Evolutionary conservation across 2,113 vertebrate species (phyloP).

Genomic region (Entomyzon cyanotis): DNA sequence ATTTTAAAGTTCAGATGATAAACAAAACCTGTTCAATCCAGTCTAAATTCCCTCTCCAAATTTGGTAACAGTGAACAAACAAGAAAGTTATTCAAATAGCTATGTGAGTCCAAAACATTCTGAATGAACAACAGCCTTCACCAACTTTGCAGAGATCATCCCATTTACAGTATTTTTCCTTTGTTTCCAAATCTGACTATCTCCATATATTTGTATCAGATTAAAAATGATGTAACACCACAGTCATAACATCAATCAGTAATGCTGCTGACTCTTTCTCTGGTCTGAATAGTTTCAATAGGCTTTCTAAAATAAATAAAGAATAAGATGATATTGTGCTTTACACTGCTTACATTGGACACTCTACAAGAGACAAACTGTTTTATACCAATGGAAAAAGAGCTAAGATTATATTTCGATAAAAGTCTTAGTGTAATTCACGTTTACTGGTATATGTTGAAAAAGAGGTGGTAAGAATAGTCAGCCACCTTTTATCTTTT

Average conservation of each 20-base stretch:
- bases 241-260: background rate
- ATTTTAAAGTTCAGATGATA: background rate
- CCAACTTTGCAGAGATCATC: background rate
- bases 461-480: background rate
- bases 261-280: background rate
- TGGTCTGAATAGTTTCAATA: background rate
- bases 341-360: background rate
- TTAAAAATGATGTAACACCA: background rate
- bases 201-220: background rate
- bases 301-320: background rate
- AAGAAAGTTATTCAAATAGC: background rate
- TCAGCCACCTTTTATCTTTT: background rate
- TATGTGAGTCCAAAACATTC: background rate
- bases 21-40: background rate
- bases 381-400: background rate
- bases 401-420: background rate
- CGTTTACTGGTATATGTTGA: background rate
- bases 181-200: background rate
- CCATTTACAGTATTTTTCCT: background rate
- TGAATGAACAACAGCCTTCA: background rate
- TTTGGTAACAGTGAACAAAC: background rate
- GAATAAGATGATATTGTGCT: background rate
- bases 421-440: background rate
- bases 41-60: background rate
- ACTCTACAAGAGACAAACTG: background rate